Conservation (phyloP, 2,888 invertebrate species). For the Tinea trinotella region DNA sequence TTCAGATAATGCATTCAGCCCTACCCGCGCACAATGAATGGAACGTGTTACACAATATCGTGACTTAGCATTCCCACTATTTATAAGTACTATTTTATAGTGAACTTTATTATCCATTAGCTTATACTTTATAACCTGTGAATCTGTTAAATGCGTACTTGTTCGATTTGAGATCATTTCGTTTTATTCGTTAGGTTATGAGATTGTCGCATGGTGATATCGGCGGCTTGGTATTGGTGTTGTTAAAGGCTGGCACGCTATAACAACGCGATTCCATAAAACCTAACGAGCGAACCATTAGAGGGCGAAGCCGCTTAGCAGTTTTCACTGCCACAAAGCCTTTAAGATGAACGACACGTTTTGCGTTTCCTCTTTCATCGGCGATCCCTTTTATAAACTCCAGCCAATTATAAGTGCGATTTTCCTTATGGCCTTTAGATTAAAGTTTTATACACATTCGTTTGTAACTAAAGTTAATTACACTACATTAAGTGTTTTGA, state of each 20-base stretch:
- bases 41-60: constrained; percentile 1
- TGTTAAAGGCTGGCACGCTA: constrained; percentile 18
- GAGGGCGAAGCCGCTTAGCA: constrained; percentile 19
- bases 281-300: constrained; percentile 23
- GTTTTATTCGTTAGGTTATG: constrained; percentile 16
- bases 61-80: constrained; percentile 5
- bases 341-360: constrained; percentile 21
- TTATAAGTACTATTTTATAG: not conserved
- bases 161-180: constrained; percentile 10
- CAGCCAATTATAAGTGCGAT: constrained; percentile 4
- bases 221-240: constrained; percentile 15
- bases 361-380: constrained; percentile 10
- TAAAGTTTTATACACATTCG: not conserved
- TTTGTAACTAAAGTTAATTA: not conserved
- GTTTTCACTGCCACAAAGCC: constrained; percentile 21
- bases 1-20: constrained; percentile 3
- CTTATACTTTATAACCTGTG: constrained; percentile 8
- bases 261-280: constrained; percentile 23
- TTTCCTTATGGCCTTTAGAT: not conserved
- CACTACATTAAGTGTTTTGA: too few species aligned
- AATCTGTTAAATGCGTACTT: constrained; percentile 13
- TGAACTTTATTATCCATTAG: constrained; percentile 10
- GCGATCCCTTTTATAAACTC: not conserved
- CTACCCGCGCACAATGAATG: constrained; percentile 2
- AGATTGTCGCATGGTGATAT: constrained; percentile 18